Evolutionary conservation across 2,888 invertebrate genomes (phyloP).

Genomic region (Acrocyrtus sp.): DNA sequence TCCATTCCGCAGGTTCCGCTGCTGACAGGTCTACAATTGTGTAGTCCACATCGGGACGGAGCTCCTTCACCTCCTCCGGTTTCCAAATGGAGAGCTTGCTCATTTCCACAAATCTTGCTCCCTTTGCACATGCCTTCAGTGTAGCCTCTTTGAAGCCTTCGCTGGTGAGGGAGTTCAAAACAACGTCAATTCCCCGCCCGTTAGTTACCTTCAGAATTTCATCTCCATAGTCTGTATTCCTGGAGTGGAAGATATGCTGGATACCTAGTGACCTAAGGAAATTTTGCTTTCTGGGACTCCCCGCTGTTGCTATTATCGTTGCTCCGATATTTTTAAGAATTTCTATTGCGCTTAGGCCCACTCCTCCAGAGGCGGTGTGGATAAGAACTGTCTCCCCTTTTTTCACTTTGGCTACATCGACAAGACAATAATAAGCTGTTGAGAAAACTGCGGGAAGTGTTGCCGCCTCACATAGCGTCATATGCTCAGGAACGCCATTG

Average conservation of each 20-base stretch:
- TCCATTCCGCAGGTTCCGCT: neutral
- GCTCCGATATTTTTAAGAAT: slow-evolving; percentile 17
- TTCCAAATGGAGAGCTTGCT: slow-evolving; percentile 44
- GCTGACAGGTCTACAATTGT: slow-evolving; percentile 19
- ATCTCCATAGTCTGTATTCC: slow-evolving; percentile 31
- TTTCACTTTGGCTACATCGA: slow-evolving; percentile 38
- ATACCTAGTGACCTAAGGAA: slow-evolving; percentile 36
- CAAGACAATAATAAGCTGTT: slow-evolving; percentile 35
- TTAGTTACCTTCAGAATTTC: slow-evolving; percentile 21
- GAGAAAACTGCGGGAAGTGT: slow-evolving; percentile 37
- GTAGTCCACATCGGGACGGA: slow-evolving; percentile 32
- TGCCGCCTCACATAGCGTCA: slow-evolving; percentile 36
- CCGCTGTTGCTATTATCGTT: slow-evolving; percentile 40
- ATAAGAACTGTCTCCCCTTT: slow-evolving; percentile 24
- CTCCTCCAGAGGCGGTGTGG: slow-evolving; percentile 47
- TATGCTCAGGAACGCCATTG: slow-evolving; percentile 7
- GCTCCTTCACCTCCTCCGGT: slow-evolving; percentile 22
- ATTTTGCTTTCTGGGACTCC: slow-evolving; percentile 36
- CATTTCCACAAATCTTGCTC: slow-evolving; percentile 44
- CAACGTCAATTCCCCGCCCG: slow-evolving; percentile 38
- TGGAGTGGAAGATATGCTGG: slow-evolving; percentile 36
- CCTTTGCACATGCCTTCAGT: slow-evolving; percentile 10
- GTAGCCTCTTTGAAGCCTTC: slow-evolving; percentile 45
- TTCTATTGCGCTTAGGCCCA: slow-evolving; percentile 41
- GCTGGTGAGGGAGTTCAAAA: slow-evolving; percentile 44